These are phyloP conservation scores for Paradisaea rubra DNA, from an alignment of 2,113 vertebrate genomes.

Conservation along the genomic window DNA sequence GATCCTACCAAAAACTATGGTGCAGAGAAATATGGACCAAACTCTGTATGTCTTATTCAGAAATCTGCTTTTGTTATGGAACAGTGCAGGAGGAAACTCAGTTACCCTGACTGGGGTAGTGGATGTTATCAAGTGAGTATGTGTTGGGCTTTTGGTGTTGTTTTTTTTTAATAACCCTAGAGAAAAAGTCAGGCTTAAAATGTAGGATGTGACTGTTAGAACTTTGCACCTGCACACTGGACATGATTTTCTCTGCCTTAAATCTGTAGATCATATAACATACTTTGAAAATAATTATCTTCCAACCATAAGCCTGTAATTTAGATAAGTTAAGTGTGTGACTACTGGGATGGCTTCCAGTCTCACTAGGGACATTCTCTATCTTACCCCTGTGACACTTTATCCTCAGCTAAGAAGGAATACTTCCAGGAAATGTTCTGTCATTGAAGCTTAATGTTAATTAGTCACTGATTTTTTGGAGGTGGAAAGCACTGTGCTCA, in stretches of 20 bases:
- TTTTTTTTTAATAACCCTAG: not conserved
- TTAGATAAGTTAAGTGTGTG: not conserved
- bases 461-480: not conserved
- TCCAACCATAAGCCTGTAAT: not conserved
- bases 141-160: not conserved
- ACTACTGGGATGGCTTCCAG: not conserved
- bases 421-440: not conserved
- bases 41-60: constrained; percentile 90
- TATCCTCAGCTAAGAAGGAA: not conserved
- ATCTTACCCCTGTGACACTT: not conserved
- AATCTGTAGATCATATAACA: not conserved
- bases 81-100: constrained; percentile 86
- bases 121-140: constrained; percentile 90
- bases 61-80: constrained; percentile 93
- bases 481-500: not conserved
- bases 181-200: not conserved
- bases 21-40: constrained; percentile 89
- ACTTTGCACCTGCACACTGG: not conserved
- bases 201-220: not conserved
- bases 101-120: constrained; percentile 95
- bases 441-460: not conserved
- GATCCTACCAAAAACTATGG: constrained; percentile 92
- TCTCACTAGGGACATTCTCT: not conserved
- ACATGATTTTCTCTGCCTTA: not conserved
- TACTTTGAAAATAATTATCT: not conserved